phyloP scores from a whole-genome alignment of 35 echinoderm and acorn worm genomes.

The Lytechinus pictus region DNA sequence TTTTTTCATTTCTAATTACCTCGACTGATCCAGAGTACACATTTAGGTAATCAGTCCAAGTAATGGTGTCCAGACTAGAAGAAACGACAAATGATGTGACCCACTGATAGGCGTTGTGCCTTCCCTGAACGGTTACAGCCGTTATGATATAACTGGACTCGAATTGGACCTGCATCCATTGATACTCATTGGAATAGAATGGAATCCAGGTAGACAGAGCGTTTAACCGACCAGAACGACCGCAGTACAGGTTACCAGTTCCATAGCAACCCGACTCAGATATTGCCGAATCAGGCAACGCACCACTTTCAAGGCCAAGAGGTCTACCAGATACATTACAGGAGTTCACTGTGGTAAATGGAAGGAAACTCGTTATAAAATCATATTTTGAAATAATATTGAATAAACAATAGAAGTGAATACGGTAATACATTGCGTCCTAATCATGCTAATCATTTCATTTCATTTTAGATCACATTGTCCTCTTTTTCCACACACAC shows the following conservation, averaged over 20 bases:
- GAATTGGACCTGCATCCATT: not conserved
- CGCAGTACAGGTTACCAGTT: not conserved
- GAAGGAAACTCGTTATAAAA: too few species aligned
- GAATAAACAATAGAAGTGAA: too few species aligned
- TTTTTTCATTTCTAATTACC: not conserved
- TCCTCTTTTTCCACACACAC: too few species aligned
- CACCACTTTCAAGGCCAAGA: not conserved
- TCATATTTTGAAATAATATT: too few species aligned
- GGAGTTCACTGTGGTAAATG: not conserved
- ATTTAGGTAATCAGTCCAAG: not conserved
- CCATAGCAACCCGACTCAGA: not conserved
- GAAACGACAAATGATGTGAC: not conserved
- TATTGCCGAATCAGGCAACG: not conserved
- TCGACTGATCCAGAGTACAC: not conserved
- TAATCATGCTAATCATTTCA: too few species aligned
- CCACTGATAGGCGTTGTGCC: not conserved
- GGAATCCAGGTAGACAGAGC: not conserved
- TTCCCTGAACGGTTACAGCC: not conserved
- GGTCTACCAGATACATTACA: not conserved
- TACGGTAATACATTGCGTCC: too few species aligned
- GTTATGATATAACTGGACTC: not conserved
- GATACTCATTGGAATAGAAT: not conserved
- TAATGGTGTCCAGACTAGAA: not conserved
- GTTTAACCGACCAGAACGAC: not conserved
- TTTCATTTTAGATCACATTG: too few species aligned